Evolutionary conservation across 2,888 invertebrate species (phyloP).

Genomic region (Dusona sp.): DNA sequence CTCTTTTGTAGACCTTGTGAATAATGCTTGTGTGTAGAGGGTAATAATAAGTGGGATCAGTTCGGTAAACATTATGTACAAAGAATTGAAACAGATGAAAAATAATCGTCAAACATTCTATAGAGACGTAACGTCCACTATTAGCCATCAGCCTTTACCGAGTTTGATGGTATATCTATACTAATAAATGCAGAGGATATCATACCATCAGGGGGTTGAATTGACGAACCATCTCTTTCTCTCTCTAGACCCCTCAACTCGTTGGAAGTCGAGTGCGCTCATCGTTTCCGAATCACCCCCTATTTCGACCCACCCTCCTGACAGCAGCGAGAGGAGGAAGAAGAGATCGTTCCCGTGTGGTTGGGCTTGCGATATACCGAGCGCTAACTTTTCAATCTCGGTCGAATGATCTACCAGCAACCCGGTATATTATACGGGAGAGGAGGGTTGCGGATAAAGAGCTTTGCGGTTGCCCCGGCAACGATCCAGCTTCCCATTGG

Average conservation of each 20-base stretch:
- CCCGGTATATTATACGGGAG: constrained; percentile 61
- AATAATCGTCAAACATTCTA: constrained; percentile 47
- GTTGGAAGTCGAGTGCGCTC: constrained; percentile 50
- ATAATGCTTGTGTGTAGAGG: not conserved
- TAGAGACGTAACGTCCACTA: constrained; percentile 14
- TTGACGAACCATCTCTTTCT: constrained; percentile 10
- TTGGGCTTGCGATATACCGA: constrained; percentile 55
- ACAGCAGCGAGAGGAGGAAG: constrained; percentile 40
- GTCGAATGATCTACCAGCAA: constrained; percentile 81
- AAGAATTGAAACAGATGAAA: constrained; percentile 1
- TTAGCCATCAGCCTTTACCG: constrained; percentile 59
- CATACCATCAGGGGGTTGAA: constrained; percentile 43
- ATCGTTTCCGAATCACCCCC: constrained; percentile 39
- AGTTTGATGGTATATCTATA: constrained; percentile 27
- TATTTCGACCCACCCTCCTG: constrained; percentile 6
- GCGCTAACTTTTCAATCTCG: constrained; percentile 84
- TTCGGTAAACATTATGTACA: not conserved
- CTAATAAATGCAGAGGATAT: constrained; percentile 38
- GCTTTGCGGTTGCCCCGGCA: constrained; percentile 83
- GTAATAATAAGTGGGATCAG: not conserved
- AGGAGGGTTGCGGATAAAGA: constrained; percentile 52
- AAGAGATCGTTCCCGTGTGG: constrained; percentile 63
- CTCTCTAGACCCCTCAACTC: constrained; percentile 22
- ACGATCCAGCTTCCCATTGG: constrained; percentile 84
- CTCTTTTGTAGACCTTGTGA: not conserved